Conservation (phyloP, 53 echinoderm and acorn worm genomes). For the Crossaster papposus region DNA sequence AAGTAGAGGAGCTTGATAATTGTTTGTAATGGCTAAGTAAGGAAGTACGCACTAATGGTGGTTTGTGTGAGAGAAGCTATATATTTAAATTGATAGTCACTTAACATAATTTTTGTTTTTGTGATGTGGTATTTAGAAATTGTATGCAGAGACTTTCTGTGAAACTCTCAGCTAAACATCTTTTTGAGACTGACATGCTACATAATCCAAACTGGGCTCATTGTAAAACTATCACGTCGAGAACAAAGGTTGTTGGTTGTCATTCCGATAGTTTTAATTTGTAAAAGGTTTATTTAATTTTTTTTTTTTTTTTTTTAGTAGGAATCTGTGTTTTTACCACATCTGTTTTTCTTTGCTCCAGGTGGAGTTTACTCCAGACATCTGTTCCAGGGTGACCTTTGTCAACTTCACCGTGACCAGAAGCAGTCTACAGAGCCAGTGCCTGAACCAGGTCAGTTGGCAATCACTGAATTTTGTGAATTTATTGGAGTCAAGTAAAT, state of each 20-base stretch:
- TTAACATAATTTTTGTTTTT: background rate
- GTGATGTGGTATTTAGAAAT: too few relatives aligned
- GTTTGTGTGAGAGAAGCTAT: background rate
- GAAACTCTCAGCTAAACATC: too few relatives aligned
- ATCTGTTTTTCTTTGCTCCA: slow-evolving; percentile 23
- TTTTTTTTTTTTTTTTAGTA: too few relatives aligned
- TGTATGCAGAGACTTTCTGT: too few relatives aligned
- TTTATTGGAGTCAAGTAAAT: too few relatives aligned
- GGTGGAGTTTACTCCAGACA: slow-evolving; percentile 99
- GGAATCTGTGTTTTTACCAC: background rate
- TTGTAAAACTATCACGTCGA: too few relatives aligned
- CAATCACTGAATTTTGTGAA: background rate
- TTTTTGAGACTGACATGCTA: too few relatives aligned
- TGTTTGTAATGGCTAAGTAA: background rate
- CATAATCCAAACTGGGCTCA: too few relatives aligned
- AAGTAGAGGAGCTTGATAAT: slow-evolving; percentile 12
- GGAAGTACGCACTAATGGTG: background rate
- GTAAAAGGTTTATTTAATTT: too few relatives aligned
- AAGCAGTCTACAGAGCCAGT: slow-evolving; percentile 99
- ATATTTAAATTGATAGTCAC: background rate
- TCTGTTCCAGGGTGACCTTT: slow-evolving; percentile 99
- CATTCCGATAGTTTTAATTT: background rate
- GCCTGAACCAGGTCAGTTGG: slow-evolving; percentile 85
- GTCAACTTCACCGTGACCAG: slow-evolving; percentile 99
- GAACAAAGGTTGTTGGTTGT: too few relatives aligned